Base-by-base conservation (phyloP, 2,113 vertebrate genomes). In the Carollia perspicillata region DNA sequence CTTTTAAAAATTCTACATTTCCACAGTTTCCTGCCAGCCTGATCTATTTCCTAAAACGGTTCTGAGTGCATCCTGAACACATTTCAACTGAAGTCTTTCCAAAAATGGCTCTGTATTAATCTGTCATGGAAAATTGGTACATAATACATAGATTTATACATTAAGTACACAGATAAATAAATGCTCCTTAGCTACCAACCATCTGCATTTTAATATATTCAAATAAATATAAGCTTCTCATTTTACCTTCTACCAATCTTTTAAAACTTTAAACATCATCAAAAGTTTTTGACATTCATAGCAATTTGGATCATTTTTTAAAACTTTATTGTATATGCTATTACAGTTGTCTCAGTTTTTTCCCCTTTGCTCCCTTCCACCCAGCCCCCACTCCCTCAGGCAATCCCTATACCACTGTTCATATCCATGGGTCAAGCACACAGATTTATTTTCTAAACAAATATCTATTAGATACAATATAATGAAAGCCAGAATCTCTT, bases 1-100 rank as follows among this genome's bases (percentile, higher is more conserved):
- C 89, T 95, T 95, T 97, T 84, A 93, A 96, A 95, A 96, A 94
- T 49, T 92, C 66, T 89, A 88, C 75, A 83, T 95, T 88, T 96
- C 84, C 74, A 93, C 66, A 93, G 77, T 89, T 97, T 97, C 96
- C 97, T 97, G 94, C 66, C 66, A 95, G 95, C 35, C 68, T 93
- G 44, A 94, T 84, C 71, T 78, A 90, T 92, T 95, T 96, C 90
- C 93, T 97, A 95, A 85, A 97, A 84, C 14, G 23, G 53, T 95
- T 58, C 58, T 93, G 89, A 98, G 84, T 93, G 90, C 53, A 95
- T 88, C 95, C 60, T 80, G 84, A 93, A 95, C 85, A 90, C 55
- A 96, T 83, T 44, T 93, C 71, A 75, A 75, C 1, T 90, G 55
- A 94, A 94, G 42, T 85, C 84, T 88, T 95, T 90, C 84, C 68